A percentile compares a stretch with the other conserved stretches of the same genome.
phyloP scores from a whole-genome alignment of 2,113 vertebrate genomes.

The Sander vitreus region DNA sequence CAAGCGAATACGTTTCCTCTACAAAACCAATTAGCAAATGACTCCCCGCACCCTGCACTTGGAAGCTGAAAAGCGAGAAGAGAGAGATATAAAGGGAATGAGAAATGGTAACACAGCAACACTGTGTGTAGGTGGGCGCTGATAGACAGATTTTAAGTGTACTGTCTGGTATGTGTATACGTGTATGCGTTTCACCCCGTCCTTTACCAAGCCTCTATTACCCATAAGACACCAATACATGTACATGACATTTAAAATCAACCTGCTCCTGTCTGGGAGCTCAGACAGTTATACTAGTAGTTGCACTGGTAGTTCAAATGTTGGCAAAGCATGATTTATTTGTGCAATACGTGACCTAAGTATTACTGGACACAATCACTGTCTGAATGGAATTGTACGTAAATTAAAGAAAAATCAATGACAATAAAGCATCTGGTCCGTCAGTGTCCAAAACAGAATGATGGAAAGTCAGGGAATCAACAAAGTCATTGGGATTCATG shows the following conservation, averaged over 20 bases:
- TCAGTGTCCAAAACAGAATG: not conserved
- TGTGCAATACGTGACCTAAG: not conserved
- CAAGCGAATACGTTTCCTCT: constrained; percentile 71
- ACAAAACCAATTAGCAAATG: constrained; percentile 86
- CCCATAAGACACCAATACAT: constrained; percentile 21
- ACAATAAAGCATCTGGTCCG: not conserved
- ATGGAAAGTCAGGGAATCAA: not conserved
- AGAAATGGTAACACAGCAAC: constrained; percentile 62
- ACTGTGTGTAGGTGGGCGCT: constrained; percentile 55
- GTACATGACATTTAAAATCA: constrained; percentile 34
- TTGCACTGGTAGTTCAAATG: not conserved
- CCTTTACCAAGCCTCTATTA: constrained; percentile 21
- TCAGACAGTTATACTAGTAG: constrained; percentile 5
- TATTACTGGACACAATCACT: not conserved
- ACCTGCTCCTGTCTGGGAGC: constrained; percentile 21
- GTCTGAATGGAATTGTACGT: not conserved
- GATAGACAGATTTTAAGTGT: constrained; percentile 66
- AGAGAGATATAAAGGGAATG: constrained; percentile 64
- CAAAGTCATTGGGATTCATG: not conserved
- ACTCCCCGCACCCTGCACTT: constrained; percentile 75
- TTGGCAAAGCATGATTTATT: constrained; percentile 9
- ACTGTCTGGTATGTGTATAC: constrained; percentile 35
- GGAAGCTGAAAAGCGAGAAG: constrained; percentile 71
- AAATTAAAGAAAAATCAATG: constrained; percentile 15
- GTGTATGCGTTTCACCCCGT: not conserved